These are phyloP conservation scores for Lutraria lutraria DNA, from an alignment of 2,888 invertebrate genomes.

Conservation along the genomic window DNA sequence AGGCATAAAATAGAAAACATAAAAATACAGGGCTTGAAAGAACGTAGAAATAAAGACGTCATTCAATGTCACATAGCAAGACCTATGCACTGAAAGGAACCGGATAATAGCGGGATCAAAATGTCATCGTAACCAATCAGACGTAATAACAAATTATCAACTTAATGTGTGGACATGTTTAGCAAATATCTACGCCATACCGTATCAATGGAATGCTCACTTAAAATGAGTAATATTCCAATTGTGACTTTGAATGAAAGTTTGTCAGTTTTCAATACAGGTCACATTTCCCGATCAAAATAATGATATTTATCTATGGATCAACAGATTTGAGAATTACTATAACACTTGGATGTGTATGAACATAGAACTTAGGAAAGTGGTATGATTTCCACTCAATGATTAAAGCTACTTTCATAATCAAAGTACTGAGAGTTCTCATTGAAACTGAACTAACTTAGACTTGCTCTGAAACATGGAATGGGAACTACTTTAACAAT, in stretches of 20 bases:
- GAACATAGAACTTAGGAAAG: no score
- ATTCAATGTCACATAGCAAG: slow-evolving; percentile 3
- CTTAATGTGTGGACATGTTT: background rate
- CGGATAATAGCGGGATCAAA: background rate
- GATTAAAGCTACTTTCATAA: no score
- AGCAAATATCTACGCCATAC: background rate
- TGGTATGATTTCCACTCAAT: no score
- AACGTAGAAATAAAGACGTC: background rate
- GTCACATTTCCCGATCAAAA: no score
- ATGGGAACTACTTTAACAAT: no score
- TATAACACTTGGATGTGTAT: no score
- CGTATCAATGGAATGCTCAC: background rate
- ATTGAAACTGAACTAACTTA: no score
- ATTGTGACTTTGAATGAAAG: background rate
- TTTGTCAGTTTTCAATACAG: no score
- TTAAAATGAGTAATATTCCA: background rate
- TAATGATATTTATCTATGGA: no score
- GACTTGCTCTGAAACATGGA: no score
- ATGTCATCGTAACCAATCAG: background rate
- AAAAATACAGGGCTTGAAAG: background rate
- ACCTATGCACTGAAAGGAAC: background rate
- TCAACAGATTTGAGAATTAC: no score
- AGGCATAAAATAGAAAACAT: slow-evolving; percentile 8
- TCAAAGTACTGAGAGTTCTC: no score
- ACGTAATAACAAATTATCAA: background rate